phyloP scores from a whole-genome alignment of 2,888 invertebrate genomes.

The Erebia ligea region DNA sequence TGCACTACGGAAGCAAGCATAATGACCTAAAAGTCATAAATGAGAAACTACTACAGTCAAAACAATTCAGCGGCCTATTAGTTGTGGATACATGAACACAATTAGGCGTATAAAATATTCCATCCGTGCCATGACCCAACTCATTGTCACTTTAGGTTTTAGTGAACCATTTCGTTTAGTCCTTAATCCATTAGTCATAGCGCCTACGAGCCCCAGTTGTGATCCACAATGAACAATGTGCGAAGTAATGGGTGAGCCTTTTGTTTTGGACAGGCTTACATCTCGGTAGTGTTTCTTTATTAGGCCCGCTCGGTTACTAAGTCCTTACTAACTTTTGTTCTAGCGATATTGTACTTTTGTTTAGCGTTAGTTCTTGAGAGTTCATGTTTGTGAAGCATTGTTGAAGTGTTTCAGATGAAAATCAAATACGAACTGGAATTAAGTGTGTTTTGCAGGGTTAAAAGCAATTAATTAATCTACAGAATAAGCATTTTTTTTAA shows the following conservation, averaged over 20 bases:
- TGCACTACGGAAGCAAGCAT: background rate
- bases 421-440: background rate
- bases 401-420: background rate
- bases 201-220: conserved; percentile 20
- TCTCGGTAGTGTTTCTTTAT: conserved; percentile 40
- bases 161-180: conserved; percentile 28
- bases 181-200: conserved; percentile 34
- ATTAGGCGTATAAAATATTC: conserved; percentile 30
- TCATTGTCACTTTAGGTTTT: conserved; percentile 35
- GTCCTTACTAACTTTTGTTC: conserved; percentile 29
- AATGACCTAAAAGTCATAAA: background rate
- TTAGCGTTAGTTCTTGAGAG: background rate
- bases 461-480: background rate
- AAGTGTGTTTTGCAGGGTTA: background rate
- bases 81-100: conserved; percentile 19
- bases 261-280: conserved; percentile 40
- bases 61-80: conserved; percentile 34
- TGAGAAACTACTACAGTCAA: background rate
- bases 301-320: conserved; percentile 30
- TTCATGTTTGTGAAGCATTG: background rate
- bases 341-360: conserved; percentile 4
- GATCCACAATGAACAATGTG: conserved; percentile 32
- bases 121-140: conserved; percentile 37
- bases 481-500: background rate
- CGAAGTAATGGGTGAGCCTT: conserved; percentile 34